Evolutionary conservation across 2,113 vertebrate species (phyloP), one percentile per base, ranked within the genome.

Genomic region (Orycteropus afer): DNA sequence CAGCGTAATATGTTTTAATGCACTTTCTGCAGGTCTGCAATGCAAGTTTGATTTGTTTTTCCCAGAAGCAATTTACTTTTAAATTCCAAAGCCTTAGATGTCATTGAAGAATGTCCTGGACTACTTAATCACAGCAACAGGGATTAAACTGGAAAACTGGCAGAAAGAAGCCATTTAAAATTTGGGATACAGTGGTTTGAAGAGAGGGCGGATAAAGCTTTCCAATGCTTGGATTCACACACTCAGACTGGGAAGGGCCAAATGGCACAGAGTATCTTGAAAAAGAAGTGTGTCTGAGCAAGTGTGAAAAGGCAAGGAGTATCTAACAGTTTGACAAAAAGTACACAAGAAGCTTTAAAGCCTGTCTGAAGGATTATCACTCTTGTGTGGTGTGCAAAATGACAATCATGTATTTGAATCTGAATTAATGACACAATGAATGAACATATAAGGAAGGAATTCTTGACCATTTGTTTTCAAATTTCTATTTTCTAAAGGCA

Each of bases 31-130:
- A 93, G 93, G 93, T 95, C 95, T 95, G 96, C 92, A 96, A 91
- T 95, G 86, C 86, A 97, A 94, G 86, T 96, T 97, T 98, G 96
- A 98, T 97, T 98, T 98, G 94, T 97, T 98, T 98, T 97, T 97
- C 95, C 94, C 96, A 94, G 80, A 98, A 98, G 94, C 91, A 98
- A 97, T 98, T 97, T 97, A 96, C 55, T 74, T 96, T 97, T 97
- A 97, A 98, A 98, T 97, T 98, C 94, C 76, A 97, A 96, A 97
- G 94, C 93, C 95, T 84, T 61, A 96, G 93, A 96, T 32, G n/a
- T 96, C 96, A 96, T 77, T 96, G 93, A 98, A 98, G 96, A 97
- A 97, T 95, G 90, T 89, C 96, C 95, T 97, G 45, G 45, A 95
- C 87, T 79, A 97, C 95, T 97, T 97, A 97, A 98, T 96, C 94